Evolutionary conservation across 2,888 invertebrate species (phyloP).

Genomic region (Therioaphis trifolii): DNA sequence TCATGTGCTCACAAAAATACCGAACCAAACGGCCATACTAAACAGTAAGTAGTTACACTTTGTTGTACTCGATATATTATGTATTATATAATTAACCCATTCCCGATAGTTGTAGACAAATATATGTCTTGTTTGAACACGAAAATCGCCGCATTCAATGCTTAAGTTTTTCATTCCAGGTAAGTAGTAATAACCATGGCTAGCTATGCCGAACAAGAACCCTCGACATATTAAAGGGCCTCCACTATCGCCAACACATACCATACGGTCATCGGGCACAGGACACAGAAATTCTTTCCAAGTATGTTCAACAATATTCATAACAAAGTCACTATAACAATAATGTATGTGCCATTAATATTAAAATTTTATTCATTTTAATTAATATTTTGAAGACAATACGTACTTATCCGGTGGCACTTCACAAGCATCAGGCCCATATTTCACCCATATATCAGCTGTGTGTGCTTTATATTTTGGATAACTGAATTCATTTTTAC

Average conservation of each 20-base stretch:
- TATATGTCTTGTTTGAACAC: constrained; percentile 47
- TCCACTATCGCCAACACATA: constrained; percentile 52
- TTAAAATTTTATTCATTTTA: not conserved
- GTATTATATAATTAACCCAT: constrained; percentile 23
- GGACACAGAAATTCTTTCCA: constrained; percentile 47
- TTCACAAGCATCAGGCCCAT: constrained; percentile 39
- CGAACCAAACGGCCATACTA: not conserved
- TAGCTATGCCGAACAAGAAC: constrained; percentile 30
- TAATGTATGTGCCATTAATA: not conserved
- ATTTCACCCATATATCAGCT: constrained; percentile 29
- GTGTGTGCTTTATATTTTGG: not conserved
- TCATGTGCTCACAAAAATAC: not conserved
- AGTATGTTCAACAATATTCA: not conserved
- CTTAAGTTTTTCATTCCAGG: not conserved
- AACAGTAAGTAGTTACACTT: not conserved
- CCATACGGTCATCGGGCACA: constrained; percentile 34
- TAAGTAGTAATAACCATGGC: constrained; percentile 50
- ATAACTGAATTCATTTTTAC: constrained; percentile 1
- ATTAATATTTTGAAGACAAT: not conserved
- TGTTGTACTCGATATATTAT: not conserved
- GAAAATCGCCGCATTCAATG: constrained; percentile 31
- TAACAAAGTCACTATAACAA: not conserved
- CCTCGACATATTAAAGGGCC: constrained; percentile 41
- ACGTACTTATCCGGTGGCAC: constrained; percentile 49
- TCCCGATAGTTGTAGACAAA: constrained; percentile 17